Conservation (phyloP, 2,888 invertebrate species). For the Diloba caeruleocephala region DNA sequence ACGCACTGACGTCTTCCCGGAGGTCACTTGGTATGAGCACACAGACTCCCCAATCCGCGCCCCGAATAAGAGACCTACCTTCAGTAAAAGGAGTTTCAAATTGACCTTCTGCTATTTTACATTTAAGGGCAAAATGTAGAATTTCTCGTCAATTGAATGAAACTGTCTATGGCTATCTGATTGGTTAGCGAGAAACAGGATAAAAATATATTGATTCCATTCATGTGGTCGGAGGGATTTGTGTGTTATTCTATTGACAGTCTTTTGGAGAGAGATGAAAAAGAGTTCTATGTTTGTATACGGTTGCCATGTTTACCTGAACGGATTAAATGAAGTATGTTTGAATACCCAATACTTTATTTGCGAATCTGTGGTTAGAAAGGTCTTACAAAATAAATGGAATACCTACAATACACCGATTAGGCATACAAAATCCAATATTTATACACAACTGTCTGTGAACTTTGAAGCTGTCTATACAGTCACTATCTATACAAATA, state of each 20-base stretch:
- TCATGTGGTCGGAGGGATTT: slow-evolving; percentile 2
- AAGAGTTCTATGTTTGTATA: background rate
- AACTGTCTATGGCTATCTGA: background rate
- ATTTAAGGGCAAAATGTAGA: background rate
- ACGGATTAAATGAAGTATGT: slow-evolving; percentile 3
- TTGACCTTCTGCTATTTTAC: background rate
- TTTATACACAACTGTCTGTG: too few relatives aligned
- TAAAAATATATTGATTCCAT: slow-evolving; percentile 5
- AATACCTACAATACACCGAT: too few relatives aligned
- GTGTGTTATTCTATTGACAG: background rate
- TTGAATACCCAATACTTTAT: too few relatives aligned
- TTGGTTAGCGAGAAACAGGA: background rate
- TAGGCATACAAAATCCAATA: too few relatives aligned
- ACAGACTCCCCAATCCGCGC: background rate
- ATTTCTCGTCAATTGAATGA: slow-evolving; percentile 5
- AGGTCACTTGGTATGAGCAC: too few relatives aligned
- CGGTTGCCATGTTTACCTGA: slow-evolving; percentile 10
- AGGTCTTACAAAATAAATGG: too few relatives aligned
- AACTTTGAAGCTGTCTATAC: too few relatives aligned
- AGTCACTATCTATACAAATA: too few relatives aligned
- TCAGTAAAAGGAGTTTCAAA: background rate
- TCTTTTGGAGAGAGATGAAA: background rate
- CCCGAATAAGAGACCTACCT: too few relatives aligned
- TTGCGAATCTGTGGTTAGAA: too few relatives aligned
- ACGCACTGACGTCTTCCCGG: too few relatives aligned